Evolutionary conservation across 2,797 vertebrate species (phyloP).

Genomic region (Acanthornis magna): DNA sequence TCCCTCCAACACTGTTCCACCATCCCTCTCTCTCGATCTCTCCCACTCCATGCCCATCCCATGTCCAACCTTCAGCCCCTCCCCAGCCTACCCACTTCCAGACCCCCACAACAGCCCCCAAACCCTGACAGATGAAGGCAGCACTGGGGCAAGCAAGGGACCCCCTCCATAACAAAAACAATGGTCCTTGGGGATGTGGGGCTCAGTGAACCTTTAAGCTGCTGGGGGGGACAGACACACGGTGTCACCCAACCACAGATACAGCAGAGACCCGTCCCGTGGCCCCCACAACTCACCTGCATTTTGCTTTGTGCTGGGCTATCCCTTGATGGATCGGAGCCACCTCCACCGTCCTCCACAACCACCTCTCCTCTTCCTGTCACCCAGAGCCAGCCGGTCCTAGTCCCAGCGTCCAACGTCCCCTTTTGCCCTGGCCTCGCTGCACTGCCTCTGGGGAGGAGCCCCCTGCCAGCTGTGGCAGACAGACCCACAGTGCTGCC

Average conservation of each 20-base stretch:
- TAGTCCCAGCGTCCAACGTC: not conserved
- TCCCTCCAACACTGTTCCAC: no score
- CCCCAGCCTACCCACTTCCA: not conserved
- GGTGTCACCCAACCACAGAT: not conserved
- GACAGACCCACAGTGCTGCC: not conserved
- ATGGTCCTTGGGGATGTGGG: not conserved
- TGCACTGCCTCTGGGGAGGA: not conserved
- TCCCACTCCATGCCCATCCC: not conserved
- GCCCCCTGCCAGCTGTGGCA: not conserved
- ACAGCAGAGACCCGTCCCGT: not conserved
- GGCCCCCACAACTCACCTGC: not conserved
- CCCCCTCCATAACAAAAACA: not conserved
- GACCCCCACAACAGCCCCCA: not conserved
- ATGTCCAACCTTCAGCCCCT: not conserved
- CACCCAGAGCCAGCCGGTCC: not conserved
- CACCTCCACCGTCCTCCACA: not conserved
- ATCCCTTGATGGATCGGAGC: not conserved
- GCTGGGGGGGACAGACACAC: rapidly evolving
- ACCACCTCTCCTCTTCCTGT: not conserved
- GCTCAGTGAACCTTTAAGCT: not conserved
- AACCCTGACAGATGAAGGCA: not conserved
- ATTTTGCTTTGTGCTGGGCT: not conserved
- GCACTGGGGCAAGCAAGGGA: rapidly evolving
- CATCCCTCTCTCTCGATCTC: no score
- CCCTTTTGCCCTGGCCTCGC: not conserved